phyloP scores from a whole-genome alignment of 2,113 vertebrate genomes.

The Etia nguti region DNA sequence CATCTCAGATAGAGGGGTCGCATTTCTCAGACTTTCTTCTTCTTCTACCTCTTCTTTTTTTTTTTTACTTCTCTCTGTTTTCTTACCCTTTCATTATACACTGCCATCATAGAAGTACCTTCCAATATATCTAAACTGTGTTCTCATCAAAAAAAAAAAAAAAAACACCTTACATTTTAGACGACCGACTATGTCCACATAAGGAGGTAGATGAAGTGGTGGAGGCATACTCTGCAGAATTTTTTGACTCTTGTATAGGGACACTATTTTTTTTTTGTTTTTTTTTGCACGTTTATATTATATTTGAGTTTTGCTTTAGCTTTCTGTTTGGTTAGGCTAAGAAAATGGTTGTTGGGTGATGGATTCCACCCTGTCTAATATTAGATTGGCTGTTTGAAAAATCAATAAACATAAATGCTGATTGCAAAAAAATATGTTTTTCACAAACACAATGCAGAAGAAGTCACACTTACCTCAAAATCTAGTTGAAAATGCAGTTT shows the following conservation, averaged over 20 bases:
- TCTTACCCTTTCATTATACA: background rate
- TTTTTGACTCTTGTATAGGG: background rate
- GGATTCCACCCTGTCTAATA: background rate
- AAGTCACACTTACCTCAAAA: background rate
- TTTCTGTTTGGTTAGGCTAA: background rate
- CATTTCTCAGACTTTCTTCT: background rate
- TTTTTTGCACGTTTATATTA: background rate
- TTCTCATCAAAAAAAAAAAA: background rate
- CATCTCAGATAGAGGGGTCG: background rate
- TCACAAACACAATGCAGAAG: background rate
- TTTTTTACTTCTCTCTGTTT: background rate
- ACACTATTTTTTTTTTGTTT: no score
- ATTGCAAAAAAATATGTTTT: background rate
- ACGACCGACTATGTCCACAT: background rate
- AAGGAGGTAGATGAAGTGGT: background rate
- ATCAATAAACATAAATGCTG: background rate
- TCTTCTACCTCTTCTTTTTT: background rate
- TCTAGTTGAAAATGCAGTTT: background rate
- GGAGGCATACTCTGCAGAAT: background rate
- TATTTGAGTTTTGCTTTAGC: background rate
- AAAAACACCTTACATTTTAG: background rate
- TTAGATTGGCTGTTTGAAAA: background rate
- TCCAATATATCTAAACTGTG: background rate
- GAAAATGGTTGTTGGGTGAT: background rate
- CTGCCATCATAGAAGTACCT: background rate